These are phyloP conservation scores for Calephelis perditalis DNA, from an alignment of 2,888 invertebrate species.

Conservation along the genomic window DNA sequence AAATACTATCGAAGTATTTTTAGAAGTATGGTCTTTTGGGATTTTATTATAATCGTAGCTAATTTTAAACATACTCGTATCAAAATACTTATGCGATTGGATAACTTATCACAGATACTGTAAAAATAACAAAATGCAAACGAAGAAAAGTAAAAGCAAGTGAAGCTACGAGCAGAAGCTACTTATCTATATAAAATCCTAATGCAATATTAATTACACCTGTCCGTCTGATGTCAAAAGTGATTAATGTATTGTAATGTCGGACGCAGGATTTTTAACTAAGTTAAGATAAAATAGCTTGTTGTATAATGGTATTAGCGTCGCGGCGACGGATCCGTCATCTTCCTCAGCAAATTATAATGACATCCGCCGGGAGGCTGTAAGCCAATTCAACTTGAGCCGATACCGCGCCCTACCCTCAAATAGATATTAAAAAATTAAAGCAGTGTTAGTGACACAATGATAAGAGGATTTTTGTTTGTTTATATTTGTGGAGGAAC, in stretches of 20 bases:
- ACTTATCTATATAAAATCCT: neutral
- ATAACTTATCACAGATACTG: too few species aligned
- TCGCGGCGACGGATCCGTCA: slow-evolving; percentile 64
- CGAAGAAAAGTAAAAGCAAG: too few species aligned
- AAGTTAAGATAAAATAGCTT: slow-evolving; percentile 78
- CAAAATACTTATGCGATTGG: too few species aligned
- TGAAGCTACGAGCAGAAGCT: too few species aligned
- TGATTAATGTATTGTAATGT: slow-evolving; percentile 70
- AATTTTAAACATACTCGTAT: too few species aligned
- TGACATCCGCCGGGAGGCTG: slow-evolving; percentile 73
- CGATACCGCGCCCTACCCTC: slow-evolving; percentile 47
- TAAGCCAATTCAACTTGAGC: slow-evolving; percentile 69
- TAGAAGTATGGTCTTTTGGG: too few species aligned
- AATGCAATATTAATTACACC: slow-evolving; percentile 9
- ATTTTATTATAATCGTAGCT: too few species aligned
- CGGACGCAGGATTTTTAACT: slow-evolving; percentile 76
- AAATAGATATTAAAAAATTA: slow-evolving; percentile 18
- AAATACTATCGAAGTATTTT: too few species aligned
- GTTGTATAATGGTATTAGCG: slow-evolving; percentile 67
- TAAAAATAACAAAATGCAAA: too few species aligned
- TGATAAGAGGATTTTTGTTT: neutral
- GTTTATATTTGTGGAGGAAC: too few species aligned
- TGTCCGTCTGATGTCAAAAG: slow-evolving; percentile 52
- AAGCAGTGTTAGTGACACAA: slow-evolving; percentile 12
- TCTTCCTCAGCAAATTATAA: slow-evolving; percentile 71